Conservation (phyloP, 2,888 invertebrate genomes). For the Choreutis nemorana region DNA sequence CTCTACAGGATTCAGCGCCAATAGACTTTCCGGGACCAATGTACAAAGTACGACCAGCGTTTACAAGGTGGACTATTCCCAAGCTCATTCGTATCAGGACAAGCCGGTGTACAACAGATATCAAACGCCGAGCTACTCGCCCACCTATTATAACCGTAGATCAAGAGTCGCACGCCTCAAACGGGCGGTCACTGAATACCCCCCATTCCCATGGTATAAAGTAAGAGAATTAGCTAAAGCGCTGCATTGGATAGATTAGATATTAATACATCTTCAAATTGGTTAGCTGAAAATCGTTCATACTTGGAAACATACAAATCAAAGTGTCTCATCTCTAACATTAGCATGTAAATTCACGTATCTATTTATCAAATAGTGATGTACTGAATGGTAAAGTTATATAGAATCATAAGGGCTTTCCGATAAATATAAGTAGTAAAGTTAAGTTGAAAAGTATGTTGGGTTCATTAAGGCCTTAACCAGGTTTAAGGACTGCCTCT, state of each 20-base stretch:
- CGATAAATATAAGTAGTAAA: too few relatives aligned
- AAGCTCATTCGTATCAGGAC: constrained; percentile 44
- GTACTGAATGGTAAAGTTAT: too few relatives aligned
- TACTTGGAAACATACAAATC: too few relatives aligned
- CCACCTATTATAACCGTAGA: constrained; percentile 52
- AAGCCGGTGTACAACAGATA: constrained; percentile 57
- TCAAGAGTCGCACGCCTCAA: constrained; percentile 42
- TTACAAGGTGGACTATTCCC: constrained; percentile 61
- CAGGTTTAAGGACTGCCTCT: constrained; percentile 26
- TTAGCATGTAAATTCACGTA: too few relatives aligned
- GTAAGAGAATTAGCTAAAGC: constrained; percentile 74
- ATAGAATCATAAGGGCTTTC: too few relatives aligned
- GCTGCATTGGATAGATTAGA: constrained; percentile 69
- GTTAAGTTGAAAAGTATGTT: constrained; percentile 52
- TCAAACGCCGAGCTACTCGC: constrained; percentile 42
- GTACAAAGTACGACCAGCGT: constrained; percentile 54
- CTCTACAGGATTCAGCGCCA: constrained; percentile 45
- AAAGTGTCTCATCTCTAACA: too few relatives aligned
- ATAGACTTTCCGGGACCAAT: constrained; percentile 32
- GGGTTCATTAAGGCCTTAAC: constrained; percentile 41
- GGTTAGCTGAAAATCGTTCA: too few relatives aligned
- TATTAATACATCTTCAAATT: too few relatives aligned
- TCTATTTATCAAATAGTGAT: too few relatives aligned
- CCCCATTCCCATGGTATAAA: constrained; percentile 82
- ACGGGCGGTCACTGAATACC: constrained; percentile 52